Evolutionary conservation across 2,797 vertebrate species (phyloP).

Genomic region (Rhinatrema bivittatum): DNA sequence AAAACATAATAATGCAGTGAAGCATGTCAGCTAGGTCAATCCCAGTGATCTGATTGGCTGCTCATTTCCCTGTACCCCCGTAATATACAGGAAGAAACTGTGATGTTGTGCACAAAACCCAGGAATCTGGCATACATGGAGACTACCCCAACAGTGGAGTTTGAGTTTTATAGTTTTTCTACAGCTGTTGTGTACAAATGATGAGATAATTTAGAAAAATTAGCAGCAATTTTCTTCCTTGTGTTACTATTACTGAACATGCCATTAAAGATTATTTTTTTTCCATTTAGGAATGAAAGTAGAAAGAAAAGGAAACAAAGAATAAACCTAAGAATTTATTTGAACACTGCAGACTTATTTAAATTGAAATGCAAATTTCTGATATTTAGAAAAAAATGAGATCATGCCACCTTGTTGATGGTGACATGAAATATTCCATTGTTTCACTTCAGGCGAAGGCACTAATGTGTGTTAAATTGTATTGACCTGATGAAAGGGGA

Average conservation of each 20-base stretch:
- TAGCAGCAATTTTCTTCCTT: slow-evolving; percentile 52
- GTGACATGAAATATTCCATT: background rate
- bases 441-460: background rate
- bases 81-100: too few relatives aligned
- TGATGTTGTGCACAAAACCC: too few relatives aligned
- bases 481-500: too few relatives aligned
- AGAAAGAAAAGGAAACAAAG: too few relatives aligned
- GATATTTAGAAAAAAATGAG: background rate
- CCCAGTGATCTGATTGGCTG: too few relatives aligned
- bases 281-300: slow-evolving; percentile 7
- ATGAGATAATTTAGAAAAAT: slow-evolving; percentile 67
- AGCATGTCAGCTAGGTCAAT: too few relatives aligned
- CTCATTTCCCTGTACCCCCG: too few relatives aligned
- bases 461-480: too few relatives aligned
- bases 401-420: slow-evolving; percentile 32
- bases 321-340: rapidly evolving
- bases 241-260: slow-evolving; percentile 44
- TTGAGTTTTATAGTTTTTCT: slow-evolving; percentile 20
- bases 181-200: slow-evolving; percentile 55
- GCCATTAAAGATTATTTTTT: slow-evolving; percentile 40
- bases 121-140: too few relatives aligned
- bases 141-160: too few relatives aligned
- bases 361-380: slow-evolving; percentile 28
- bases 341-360: background rate
- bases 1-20: too few relatives aligned